phyloP scores from a whole-genome alignment of 2,888 invertebrate genomes.

The Invenusta paracnida region DNA sequence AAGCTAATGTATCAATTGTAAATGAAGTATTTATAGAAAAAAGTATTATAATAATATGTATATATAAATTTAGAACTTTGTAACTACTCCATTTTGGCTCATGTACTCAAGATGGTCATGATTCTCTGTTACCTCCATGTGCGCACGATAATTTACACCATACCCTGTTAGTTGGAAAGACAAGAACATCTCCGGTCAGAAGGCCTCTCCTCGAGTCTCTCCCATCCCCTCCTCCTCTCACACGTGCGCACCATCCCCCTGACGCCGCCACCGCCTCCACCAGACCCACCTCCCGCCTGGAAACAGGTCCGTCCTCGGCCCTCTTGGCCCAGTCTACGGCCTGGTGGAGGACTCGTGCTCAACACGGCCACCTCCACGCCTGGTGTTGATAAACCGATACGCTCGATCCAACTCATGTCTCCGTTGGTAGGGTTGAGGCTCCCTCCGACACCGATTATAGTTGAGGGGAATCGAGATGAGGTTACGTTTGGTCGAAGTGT shows the following conservation, averaged over 20 bases:
- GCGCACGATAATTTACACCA: no score
- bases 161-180: background rate
- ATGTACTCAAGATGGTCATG: no score
- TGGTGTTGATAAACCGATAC: background rate
- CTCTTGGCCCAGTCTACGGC: background rate
- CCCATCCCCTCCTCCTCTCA: background rate
- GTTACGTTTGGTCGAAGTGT: no score
- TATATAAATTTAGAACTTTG: no score
- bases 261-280: background rate
- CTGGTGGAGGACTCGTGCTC: background rate
- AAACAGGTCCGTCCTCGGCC: background rate
- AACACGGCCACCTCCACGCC: background rate
- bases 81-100: no score
- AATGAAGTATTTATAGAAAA: no score
- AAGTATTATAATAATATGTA: no score
- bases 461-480: no score
- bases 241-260: background rate
- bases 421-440: background rate
- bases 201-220: background rate
- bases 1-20: no score
- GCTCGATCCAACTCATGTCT: background rate
- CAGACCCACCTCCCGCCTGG: background rate
- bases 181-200: background rate
- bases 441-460: no score
- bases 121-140: no score